Conservation (phyloP, 2,888 invertebrate species). For the Cantharis lateralis region DNA sequence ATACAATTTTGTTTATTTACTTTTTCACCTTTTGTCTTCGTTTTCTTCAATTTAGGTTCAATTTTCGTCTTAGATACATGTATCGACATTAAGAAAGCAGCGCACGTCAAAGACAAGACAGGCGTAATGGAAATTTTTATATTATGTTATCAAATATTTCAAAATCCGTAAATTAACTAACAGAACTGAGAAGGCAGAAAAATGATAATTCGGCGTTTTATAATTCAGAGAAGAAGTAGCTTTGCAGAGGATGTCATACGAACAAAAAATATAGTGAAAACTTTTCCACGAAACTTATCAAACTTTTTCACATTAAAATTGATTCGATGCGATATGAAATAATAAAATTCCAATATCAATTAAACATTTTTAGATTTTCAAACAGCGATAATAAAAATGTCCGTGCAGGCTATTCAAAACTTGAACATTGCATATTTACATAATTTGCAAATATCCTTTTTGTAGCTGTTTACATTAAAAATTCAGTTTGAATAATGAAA, state of each 20-base stretch:
- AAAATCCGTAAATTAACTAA: not conserved
- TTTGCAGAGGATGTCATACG: not conserved
- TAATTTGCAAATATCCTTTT: not conserved
- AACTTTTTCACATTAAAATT: not conserved
- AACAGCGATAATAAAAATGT: not conserved
- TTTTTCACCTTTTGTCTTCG: slow-evolving; percentile 40
- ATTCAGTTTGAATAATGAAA: slow-evolving; percentile 11
- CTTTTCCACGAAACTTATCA: not conserved
- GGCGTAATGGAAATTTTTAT: not conserved
- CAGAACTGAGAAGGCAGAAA: not conserved
- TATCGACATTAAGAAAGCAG: not conserved
- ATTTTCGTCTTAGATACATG: not conserved
- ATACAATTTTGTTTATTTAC: slow-evolving; percentile 40
- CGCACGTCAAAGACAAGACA: not conserved
- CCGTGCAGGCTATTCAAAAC: not conserved
- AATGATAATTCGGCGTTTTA: not conserved
- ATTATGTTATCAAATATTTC: not conserved
- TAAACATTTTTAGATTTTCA: not conserved
- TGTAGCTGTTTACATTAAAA: not conserved
- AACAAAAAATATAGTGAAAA: not conserved
- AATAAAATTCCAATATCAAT: not conserved
- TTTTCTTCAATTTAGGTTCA: slow-evolving; percentile 19
- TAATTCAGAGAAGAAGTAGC: not conserved
- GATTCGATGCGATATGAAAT: not conserved
- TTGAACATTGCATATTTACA: not conserved